Evolutionary conservation across 2,888 invertebrate genomes (phyloP).

Genomic region (Himalopsyche kuldschensis): DNA sequence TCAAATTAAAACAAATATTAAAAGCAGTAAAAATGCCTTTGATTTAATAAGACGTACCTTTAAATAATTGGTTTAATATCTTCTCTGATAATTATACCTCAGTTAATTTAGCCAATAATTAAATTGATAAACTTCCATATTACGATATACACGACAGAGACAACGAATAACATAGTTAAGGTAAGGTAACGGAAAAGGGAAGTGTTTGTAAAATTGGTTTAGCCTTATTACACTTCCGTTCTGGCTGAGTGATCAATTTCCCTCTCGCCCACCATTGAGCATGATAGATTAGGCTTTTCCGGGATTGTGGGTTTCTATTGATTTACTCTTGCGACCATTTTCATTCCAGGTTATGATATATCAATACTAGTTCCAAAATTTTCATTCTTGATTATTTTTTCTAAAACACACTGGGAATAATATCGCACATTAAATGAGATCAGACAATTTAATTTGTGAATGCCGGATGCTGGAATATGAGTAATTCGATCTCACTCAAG

Average conservation of each 20-base stretch:
- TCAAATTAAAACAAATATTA: too few species aligned
- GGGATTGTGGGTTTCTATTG: background rate
- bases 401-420: too few species aligned
- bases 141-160: background rate
- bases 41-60: too few species aligned
- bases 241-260: background rate
- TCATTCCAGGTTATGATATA: background rate
- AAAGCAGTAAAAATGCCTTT: too few species aligned
- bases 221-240: background rate
- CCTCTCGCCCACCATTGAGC: background rate
- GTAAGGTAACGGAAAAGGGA: background rate
- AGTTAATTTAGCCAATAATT: background rate
- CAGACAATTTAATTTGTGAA: too few species aligned
- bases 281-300: background rate
- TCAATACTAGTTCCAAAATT: background rate
- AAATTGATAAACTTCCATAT: background rate
- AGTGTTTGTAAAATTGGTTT: slow-evolving; percentile 1
- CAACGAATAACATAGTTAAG: background rate
- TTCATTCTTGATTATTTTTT: too few species aligned
- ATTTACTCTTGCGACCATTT: background rate
- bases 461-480: too few species aligned
- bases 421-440: too few species aligned
- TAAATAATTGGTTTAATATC: too few species aligned
- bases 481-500: too few species aligned
- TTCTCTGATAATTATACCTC: background rate